Base-by-base conservation (phyloP, 2,888 invertebrate species). In the Lithosia quadra region DNA sequence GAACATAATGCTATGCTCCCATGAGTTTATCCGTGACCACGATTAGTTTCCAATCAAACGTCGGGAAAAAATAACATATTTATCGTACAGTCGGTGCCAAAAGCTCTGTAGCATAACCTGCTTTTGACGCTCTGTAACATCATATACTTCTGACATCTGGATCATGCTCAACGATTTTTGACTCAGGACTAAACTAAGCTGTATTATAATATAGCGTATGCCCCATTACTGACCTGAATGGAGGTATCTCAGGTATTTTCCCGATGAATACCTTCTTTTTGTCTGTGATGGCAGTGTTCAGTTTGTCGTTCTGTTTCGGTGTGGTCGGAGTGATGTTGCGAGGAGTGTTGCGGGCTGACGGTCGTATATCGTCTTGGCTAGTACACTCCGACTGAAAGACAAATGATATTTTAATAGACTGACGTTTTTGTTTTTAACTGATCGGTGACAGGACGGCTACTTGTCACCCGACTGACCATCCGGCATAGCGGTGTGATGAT, bases 211-310 rank as follows among this genome's bases (percentile, higher is more conserved):
- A 62, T 18, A 34, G 15, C 0, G 33, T 58, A 43, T 15, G 22
- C 22, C 56, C 39, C n/a, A 53, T 5, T 18, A 82, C 88, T 88
- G 63, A 95, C 94, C 95, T 88, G 92, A 95, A 90, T 67, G 95
- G 90, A 21, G 95, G 95, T 86, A 95, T 95, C 76, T 95, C 95
- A 0, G 95, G 93, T 78, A 96, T 95, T 77, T 92, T 91, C 24
- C 95, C 92, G 63, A 95, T 89, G 83, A 86, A 88, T 63, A 94
- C 83, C 73, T 90, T 90, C 86, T 91, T 90, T 78, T 84, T 86
- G 49, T 83, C 75, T 13, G 82, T 79, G 60, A 11, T 39, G 0
- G 13, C 39, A 0, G 64, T 62, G 34, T 43, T 61, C 7, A 65
- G 49, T 62, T 79, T 85, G 36, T 85, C 85, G 72, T 62, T 68